Percentiles rank a stretch among this genome's conserved stretches.
These are phyloP conservation scores for Nicator chloris DNA, from an alignment of 2,113 vertebrate species.

Conservation along the genomic window DNA sequence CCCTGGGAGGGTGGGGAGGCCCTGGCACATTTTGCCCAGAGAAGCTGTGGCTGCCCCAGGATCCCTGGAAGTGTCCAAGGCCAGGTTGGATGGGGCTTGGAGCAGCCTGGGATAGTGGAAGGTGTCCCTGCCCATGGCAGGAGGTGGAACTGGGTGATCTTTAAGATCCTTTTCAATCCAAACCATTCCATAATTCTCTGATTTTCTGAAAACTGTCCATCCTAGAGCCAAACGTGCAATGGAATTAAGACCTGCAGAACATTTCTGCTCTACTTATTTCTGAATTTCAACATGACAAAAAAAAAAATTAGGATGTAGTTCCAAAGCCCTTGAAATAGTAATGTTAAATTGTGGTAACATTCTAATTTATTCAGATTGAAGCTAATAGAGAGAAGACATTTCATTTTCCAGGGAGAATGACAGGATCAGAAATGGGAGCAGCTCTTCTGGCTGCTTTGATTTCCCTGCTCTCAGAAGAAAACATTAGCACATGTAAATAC, in stretches of 20 bases:
- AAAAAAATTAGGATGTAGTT: neutral
- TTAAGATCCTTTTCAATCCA: neutral
- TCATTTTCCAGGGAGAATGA: neutral
- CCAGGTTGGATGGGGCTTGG: accelerated
- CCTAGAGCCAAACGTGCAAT: neutral
- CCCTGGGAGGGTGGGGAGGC: accelerated
- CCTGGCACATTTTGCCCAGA: neutral
- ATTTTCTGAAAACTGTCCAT: neutral
- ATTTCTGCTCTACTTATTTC: neutral
- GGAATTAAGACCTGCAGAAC: neutral
- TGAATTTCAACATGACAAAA: neutral
- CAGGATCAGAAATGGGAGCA: neutral
- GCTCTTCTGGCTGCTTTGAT: neutral
- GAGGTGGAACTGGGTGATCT: accelerated
- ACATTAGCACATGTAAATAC: neutral
- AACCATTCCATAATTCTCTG: neutral
- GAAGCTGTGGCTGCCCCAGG: neutral
- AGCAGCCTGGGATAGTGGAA: accelerated
- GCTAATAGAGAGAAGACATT: neutral
- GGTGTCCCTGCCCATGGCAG: neutral
- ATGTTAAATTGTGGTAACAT: neutral
- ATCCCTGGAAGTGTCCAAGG: neutral
- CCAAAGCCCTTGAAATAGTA: neutral
- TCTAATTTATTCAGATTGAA: neutral
- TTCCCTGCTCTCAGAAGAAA: neutral